Conservation (phyloP, 2,113 vertebrate species). For the Lampris incognitus region DNA sequence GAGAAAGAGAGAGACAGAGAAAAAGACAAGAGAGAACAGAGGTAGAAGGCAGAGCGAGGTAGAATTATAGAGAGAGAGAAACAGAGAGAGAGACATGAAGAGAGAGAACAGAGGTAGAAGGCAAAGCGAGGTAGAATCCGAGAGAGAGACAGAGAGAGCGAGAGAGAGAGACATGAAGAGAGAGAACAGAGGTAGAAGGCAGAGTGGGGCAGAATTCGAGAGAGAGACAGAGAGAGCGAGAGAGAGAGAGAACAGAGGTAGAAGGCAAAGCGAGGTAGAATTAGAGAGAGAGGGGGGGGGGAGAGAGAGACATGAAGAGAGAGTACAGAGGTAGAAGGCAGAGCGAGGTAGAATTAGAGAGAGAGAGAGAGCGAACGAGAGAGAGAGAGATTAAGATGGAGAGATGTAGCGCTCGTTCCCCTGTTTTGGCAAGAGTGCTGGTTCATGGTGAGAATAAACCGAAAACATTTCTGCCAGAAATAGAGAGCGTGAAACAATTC, state of each 20-base stretch:
- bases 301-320: neutral
- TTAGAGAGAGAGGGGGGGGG: slow-evolving; percentile 31
- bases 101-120: neutral
- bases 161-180: neutral
- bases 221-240: slow-evolving; percentile 19
- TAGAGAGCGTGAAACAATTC: slow-evolving; percentile 44
- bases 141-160: slow-evolving; percentile 30
- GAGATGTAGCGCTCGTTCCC: slow-evolving; percentile 57
- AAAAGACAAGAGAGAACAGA: slow-evolving; percentile 16
- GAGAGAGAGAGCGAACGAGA: neutral
- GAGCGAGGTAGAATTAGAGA: slow-evolving; percentile 55
- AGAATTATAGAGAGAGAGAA: neutral
- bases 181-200: neutral
- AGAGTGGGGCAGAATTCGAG: neutral
- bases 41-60: slow-evolving; percentile 9
- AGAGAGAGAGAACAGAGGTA: slow-evolving; percentile 10
- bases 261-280: slow-evolving; percentile 51
- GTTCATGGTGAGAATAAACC: slow-evolving; percentile 44
- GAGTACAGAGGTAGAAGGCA: slow-evolving; percentile 2
- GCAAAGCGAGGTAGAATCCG: slow-evolving; percentile 44
- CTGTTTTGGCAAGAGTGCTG: slow-evolving; percentile 40
- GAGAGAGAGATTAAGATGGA: slow-evolving; percentile 50
- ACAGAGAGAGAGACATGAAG: neutral
- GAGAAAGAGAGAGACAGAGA: slow-evolving; percentile 28
- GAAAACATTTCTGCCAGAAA: slow-evolving; percentile 66